Base-by-base conservation (phyloP, 1,140 invertebrate genomes). In the Paracyclopina nana region DNA sequence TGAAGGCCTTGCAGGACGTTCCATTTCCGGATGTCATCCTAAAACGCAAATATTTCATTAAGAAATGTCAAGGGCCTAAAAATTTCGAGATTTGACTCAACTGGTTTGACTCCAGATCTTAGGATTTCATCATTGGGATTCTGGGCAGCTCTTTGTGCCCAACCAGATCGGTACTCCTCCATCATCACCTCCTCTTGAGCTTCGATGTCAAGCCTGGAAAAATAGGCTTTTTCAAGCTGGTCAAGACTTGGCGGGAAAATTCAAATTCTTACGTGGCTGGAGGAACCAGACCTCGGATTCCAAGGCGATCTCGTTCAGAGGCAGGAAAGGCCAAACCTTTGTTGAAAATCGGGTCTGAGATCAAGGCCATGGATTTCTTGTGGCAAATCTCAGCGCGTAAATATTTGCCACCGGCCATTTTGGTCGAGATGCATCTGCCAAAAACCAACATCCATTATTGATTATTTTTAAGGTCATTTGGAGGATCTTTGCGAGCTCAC, bases 111-210 rank as follows among this genome's bases (percentile, higher is more conserved):
- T 4, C 48, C 48, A 24, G 25, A 30, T 22, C 38, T 50, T 16
- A 50, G 31, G 30, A 50, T 50, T 25, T 50, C 48, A 18, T 50
- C 48, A 4, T 50, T 31, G 12, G 48, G 48, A 24, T 50, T 31
- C 25, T 50, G 29, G 16, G 31, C 48, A 20, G 48, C 48, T 20
- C 48, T 31, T 2, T 28, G 29, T 14, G 48, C 48, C 48, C 48
- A 50, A 8, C 48, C 48, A 4, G 16, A 16, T 6, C 22, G 18
- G 30, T 40, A 50, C 34, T 50, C 48, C 18, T 50, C 48, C 29
- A 50, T 42, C 11, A 50, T 50, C 9, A 50, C 30, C 16, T 24
- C 8, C 9, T 38, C 28, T 24, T 50, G 48, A 11, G 31, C 48
- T 12, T 27, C 9, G 9, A 50, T 27, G 14, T 50, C 31, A 16